Evolutionary conservation across 2,113 vertebrate species (phyloP), one percentile per base, ranked within the genome.

Genomic region (Genyomyrus donnyi): DNA sequence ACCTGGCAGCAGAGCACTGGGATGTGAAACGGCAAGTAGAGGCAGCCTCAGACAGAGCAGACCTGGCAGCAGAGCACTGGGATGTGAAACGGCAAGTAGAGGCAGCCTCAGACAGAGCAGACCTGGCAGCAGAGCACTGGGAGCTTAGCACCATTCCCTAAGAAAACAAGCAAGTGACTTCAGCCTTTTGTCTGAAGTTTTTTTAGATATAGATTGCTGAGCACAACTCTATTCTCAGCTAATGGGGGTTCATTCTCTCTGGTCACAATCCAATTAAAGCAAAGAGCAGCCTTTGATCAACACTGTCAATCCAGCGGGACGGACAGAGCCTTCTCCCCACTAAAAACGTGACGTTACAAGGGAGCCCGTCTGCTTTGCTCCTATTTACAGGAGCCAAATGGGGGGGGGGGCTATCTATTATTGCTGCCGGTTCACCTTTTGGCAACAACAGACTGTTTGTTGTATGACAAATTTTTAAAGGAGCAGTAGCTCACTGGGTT

Each of bases 201-300:
- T 62, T 87, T 74, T 87, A 90, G 89, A 90, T 85, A 88, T 88
- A 90, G 92, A 93, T 92, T 91, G 91, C 91, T 90, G 90, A 88
- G 89, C 90, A 90, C 90, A 83, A 88, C 90, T 91, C 90, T 50
- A 87, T 91, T 90, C 87, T 80, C 88, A 77, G 46, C 88, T 93
- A 93, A 93, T 93, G 91, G 91, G 88, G 91, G 89, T 74, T 89
- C 90, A 92, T 92, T 92, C 92, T 89, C 89, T 92, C 91, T 90
- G 90, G 89, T 91, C 92, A 93, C 93, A 93, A 93, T 91, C 93
- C 93, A 92, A 93, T 93, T 93, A 93, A 93, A 92, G 89, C 92
- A 88, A 89, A 92, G 91, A 93, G 92, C 89, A 90, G 90, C 80
- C 91, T 88, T 89, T 91, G 91, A 92, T 92, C 91, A 87, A 93